A percentile compares a stretch with the other conserved stretches of the same genome.
phyloP scores from a whole-genome alignment of 2,888 invertebrate genomes.

The Chloromyia formosa region DNA sequence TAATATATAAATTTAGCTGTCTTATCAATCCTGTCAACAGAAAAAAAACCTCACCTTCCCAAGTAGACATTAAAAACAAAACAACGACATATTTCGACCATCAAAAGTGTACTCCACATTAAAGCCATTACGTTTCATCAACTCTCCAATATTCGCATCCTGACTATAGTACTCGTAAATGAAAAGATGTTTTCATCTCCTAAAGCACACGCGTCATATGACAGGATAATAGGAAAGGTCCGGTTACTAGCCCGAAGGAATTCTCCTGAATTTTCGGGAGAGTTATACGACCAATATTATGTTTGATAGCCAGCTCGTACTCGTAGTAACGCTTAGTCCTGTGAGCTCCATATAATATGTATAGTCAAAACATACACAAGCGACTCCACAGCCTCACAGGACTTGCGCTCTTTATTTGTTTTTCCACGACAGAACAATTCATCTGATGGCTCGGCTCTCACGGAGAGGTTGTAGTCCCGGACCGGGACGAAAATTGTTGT shows the following conservation, averaged over 20 bases:
- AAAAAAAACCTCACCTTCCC: too few species aligned
- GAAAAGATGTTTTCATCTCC: too few species aligned
- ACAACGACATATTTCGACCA: too few species aligned
- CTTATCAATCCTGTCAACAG: too few species aligned
- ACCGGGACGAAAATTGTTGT: conserved; percentile 13
- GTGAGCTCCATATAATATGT: too few species aligned
- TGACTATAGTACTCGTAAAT: too few species aligned
- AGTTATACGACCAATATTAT: conserved; percentile 6
- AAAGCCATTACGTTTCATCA: too few species aligned
- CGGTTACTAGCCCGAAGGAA: conserved; percentile 23
- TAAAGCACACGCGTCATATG: not conserved
- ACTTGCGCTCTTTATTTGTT: conserved; percentile 23
- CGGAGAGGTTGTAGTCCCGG: not conserved
- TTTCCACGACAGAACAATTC: not conserved
- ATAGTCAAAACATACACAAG: not conserved
- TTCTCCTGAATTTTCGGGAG: conserved; percentile 1
- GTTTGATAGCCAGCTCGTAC: not conserved
- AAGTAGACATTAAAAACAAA: too few species aligned
- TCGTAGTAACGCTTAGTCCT: not conserved
- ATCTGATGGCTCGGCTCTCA: not conserved
- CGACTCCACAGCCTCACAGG: not conserved
- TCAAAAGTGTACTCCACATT: too few species aligned
- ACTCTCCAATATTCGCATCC: too few species aligned
- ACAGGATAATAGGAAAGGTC: not conserved
- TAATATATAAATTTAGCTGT: too few species aligned